Percentiles rank a stretch among this genome's conserved stretches.
Conservation (phyloP, 2,797 vertebrate species). For the Aeoliscus strigatus region DNA sequence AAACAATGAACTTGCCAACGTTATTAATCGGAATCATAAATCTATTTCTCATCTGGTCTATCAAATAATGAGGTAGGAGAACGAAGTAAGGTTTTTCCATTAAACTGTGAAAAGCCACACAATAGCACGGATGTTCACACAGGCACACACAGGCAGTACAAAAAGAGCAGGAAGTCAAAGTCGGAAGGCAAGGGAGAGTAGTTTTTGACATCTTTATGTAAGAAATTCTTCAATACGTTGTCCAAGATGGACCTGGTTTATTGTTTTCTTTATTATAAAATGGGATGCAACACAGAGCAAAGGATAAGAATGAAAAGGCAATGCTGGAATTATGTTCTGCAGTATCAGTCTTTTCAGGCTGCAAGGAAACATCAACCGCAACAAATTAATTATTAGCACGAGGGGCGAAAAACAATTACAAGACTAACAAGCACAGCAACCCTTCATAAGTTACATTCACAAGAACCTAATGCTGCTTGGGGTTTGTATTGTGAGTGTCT, state of each 20-base stretch:
- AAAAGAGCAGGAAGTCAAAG: constrained; percentile 28
- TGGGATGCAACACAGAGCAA: constrained; percentile 7
- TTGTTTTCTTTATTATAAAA: constrained; percentile 43
- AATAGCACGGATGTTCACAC: constrained; percentile 25
- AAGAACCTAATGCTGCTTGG: constrained; percentile 17
- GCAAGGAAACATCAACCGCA: constrained; percentile 40
- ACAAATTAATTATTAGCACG: constrained; percentile 59
- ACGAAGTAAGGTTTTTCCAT: constrained; percentile 58
- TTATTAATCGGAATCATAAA: constrained; percentile 76
- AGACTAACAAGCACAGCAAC: constrained; percentile 45
- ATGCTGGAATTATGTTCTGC: too few species aligned
- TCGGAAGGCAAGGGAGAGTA: constrained; percentile 32
- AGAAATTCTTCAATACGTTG: constrained; percentile 39
- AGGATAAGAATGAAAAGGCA: constrained; percentile 12
- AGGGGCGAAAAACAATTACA: constrained; percentile 36
- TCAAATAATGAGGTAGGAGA: constrained; percentile 67
- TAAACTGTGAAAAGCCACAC: constrained; percentile 46
- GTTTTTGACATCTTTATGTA: constrained; percentile 39
- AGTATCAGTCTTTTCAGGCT: constrained; percentile 28
- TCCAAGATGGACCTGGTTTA: constrained; percentile 37
- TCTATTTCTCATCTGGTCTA: constrained; percentile 71
- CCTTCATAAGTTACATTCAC: constrained; percentile 19
- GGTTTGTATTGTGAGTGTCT: constrained; percentile 8
- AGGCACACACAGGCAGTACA: constrained; percentile 17
- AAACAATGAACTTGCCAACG: constrained; percentile 74